A percentile compares a stretch with the other conserved stretches of the same genome.
phyloP scores from a whole-genome alignment of 2,113 vertebrate genomes.

The Ramphastos sulfuratus region DNA sequence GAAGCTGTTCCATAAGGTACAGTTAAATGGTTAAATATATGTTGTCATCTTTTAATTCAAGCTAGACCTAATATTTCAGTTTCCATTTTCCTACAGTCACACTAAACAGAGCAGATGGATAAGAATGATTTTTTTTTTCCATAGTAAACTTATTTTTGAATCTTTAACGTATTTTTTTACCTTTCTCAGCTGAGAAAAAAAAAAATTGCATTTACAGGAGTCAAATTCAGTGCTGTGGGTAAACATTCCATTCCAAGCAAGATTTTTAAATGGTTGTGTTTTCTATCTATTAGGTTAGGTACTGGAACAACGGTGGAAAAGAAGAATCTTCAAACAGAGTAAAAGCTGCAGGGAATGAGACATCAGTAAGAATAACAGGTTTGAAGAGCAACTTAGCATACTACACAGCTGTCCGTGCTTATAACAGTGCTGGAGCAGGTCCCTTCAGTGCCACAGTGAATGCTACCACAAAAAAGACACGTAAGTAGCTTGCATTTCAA shows the following conservation, averaged over 20 bases:
- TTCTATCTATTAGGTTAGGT: constrained; percentile 80
- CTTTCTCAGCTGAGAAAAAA: not conserved
- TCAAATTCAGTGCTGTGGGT: not conserved
- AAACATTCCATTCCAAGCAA: not conserved
- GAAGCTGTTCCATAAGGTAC: not conserved
- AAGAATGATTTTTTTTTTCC: not conserved
- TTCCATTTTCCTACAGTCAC: not conserved
- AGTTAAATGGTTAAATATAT: too few species aligned
- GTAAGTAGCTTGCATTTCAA: constrained; percentile 73
- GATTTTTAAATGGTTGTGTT: not conserved
- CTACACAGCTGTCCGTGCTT: constrained; percentile 88
- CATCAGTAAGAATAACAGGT: constrained; percentile 82
- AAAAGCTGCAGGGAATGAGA: constrained; percentile 85
- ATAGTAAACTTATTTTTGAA: not conserved
- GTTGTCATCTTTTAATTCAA: not conserved
- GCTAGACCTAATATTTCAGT: not conserved
- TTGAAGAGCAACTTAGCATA: constrained; percentile 86
- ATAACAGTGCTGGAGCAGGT: constrained; percentile 89
- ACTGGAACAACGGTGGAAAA: constrained; percentile 90
- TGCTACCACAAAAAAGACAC: constrained; percentile 91
- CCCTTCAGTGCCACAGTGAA: constrained; percentile 89
- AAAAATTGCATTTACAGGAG: not conserved
- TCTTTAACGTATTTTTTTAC: not conserved
- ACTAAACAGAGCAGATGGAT: not conserved
- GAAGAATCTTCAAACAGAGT: constrained; percentile 87